These are phyloP conservation scores for Paramuricea clavata DNA, from an alignment of 92 coral and sea anemone species.

Conservation along the genomic window DNA sequence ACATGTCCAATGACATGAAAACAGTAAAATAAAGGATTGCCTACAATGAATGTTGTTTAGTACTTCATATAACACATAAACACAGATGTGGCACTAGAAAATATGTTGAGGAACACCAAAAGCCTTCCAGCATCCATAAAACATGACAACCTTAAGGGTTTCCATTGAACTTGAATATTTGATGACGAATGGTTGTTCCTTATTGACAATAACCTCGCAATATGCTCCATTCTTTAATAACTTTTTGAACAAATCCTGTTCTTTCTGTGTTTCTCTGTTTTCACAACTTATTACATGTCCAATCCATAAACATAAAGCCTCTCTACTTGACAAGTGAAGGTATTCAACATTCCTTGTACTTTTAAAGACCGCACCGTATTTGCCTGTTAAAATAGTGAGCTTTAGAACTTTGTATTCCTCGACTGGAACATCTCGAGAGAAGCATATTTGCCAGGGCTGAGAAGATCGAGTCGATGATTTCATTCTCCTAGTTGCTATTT, in stretches of 20 bases:
- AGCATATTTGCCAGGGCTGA: not conserved
- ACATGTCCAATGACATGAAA: no score
- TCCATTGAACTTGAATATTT: no score
- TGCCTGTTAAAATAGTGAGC: not conserved
- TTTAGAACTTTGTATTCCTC: slow-evolving; percentile 14
- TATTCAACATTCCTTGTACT: not conserved
- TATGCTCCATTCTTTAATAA: not conserved
- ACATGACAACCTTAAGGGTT: no score
- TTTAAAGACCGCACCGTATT: not conserved
- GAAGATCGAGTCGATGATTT: not conserved
- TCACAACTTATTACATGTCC: not conserved
- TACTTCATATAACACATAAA: no score
- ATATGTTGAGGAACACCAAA: no score
- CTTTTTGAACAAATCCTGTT: not conserved
- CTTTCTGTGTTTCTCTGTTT: not conserved
- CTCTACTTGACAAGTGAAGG: not conserved
- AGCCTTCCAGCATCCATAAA: no score
- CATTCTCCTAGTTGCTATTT: not conserved
- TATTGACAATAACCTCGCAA: not conserved
- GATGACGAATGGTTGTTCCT: not conserved
- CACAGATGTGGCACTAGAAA: no score
- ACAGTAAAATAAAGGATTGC: no score
- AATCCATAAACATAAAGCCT: not conserved
- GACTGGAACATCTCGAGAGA: not conserved
- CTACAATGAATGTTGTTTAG: no score